Base-by-base conservation (phyloP, 2,113 vertebrate species). In the Pandion haliaetus region DNA sequence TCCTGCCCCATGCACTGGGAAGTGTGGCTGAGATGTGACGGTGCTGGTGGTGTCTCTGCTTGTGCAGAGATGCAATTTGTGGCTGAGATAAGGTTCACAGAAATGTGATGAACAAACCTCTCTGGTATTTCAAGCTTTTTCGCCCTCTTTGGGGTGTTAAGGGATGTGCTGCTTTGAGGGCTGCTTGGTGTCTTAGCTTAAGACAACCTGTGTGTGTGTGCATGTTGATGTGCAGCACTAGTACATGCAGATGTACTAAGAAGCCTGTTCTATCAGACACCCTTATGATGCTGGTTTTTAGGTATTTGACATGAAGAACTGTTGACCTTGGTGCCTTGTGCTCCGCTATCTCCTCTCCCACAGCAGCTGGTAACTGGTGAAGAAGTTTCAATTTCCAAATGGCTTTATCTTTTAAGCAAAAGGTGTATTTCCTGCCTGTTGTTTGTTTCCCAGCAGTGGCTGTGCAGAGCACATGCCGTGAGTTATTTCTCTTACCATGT, bases 1-100 rank as follows among this genome's bases (percentile, higher is more conserved):
- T 65, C 32, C 93, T 17, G 3, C 50, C 26, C 24, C 3, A 0
- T 1, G 18, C 0, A 0, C 28, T 5, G 24, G 28, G 38, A 6
- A 28, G 8, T 0, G 2, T 12, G 45, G 45, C 59, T 50, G 70
- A 47, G 83, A 29, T 5, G 59, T 21, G 86, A 12, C 1, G 1
- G 28, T 25, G 66, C 24, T 31, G n/a, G 24, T 20, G n/a, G 2
- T 17, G 10, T 7, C 71, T 26, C 32, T 82, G 84, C 55, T 78
- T 1, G 6, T 14, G 84, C 38, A 9, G 5, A 29, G 34, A 12
- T 14, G 25, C 9, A 0, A 8, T 2, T 9, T 0, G 15, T 21
- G 52, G 20, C 38, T 29, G 54, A 69, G 63, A 40, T 15, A 2
- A 11, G 3, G 12, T 4, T 49, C 63, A 19, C 49, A 32, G 74